Percentiles rank a stretch among this genome's conserved stretches.
Conservation (phyloP, 2,113 vertebrate species). For the Amphilophus citrinellus region DNA sequence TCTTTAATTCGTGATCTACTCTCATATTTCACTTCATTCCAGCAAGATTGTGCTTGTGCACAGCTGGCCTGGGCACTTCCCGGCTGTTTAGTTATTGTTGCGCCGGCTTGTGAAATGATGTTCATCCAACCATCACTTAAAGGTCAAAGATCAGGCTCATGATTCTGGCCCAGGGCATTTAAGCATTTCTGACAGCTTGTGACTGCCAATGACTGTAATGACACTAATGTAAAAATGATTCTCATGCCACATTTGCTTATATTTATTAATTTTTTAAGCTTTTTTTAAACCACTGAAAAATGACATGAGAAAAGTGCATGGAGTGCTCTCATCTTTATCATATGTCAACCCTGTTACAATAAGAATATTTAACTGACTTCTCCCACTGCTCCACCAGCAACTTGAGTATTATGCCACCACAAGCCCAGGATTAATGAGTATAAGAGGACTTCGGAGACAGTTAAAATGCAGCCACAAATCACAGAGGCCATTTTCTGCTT, state of each 20-base stretch:
- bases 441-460: constrained; percentile 37
- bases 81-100: constrained; percentile 23
- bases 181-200: constrained; percentile 26
- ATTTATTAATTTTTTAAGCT: neutral
- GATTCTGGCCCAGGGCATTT: constrained; percentile 8
- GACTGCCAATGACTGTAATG: neutral
- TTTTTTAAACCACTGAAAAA: constrained; percentile 9
- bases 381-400: constrained; percentile 13
- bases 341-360: neutral
- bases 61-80: constrained; percentile 19
- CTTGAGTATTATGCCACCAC: constrained; percentile 18
- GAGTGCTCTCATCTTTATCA: neutral
- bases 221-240: neutral
- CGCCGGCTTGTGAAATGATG: constrained; percentile 28
- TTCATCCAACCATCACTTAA: constrained; percentile 34
- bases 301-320: neutral
- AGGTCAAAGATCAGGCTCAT: constrained; percentile 37
- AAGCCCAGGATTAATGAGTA: constrained; percentile 42
- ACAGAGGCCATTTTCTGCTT: constrained; percentile 54
- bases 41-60: neutral
- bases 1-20: too few relatives aligned
- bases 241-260: neutral
- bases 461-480: constrained; percentile 46
- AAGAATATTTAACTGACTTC: constrained; percentile 20
- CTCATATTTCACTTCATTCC: neutral